Evolutionary conservation across 1,140 invertebrate genomes (phyloP), one percentile per base, ranked within the genome.

Genomic region (Diorhabda carinulata): DNA sequence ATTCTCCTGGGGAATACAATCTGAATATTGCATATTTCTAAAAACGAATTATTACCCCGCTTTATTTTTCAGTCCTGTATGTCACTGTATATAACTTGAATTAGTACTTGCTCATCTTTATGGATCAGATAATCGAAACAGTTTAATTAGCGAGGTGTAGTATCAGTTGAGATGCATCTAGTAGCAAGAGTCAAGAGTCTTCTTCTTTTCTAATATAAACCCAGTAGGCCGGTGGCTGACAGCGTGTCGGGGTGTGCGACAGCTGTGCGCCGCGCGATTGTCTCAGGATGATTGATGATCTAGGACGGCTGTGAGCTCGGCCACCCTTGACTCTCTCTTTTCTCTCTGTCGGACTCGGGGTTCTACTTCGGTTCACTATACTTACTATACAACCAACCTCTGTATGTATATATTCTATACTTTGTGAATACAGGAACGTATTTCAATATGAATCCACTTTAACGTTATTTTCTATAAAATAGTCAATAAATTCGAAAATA

Each of bases 221-320:
- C 68, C 70, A 68, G 76, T 71, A 72, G 73, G 74, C 74, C 75
- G 78, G 76, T 77, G 73, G 74, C 71, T 75, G 72, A 74, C 69
- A 69, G 72, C 69, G 71, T 76, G 77, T 77, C 78, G 74, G 76
- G 70, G 71, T 77, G 74, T 74, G 76, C 77, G 78, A 79, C 78
- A 80, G 78, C 78, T 80, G 78, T 77, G 76, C 77, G 72, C 75
- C 72, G 70, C 70, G 76, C 78, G 78, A 80, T 80, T 80, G 78
- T 80, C 77, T 79, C 78, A 71, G 78, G 74, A 80, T 80, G 78
- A 80, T 80, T 80, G 78, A 80, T 80, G 78, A 80, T 78, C 76
- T 70, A 72, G 77, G 78, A 78, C 78, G 77, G 77, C 76, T 78
- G 78, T 61, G 73, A 67, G 71, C 73, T 65, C 64, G 69, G 72